Conservation (phyloP, 2,888 invertebrate genomes). For the Cantharis nigra region DNA sequence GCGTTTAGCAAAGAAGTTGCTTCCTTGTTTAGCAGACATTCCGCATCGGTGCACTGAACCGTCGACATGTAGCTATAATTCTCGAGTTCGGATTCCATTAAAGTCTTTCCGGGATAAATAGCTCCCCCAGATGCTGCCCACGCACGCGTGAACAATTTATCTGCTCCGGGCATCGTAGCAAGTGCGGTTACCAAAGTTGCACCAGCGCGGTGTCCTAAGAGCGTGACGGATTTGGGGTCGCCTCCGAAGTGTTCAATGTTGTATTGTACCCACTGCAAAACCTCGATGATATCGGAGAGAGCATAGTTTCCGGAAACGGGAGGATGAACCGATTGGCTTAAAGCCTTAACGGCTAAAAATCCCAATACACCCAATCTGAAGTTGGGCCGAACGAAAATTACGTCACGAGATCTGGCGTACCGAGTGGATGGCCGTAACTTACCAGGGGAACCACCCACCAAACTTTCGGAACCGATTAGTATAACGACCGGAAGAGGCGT, state of each 20-base stretch:
- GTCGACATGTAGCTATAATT: conserved; percentile 66
- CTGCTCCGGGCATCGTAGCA: conserved; percentile 61
- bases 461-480: conserved; percentile 76
- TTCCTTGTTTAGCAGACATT: conserved; percentile 62
- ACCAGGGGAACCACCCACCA: conserved; percentile 79
- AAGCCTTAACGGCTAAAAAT: conserved; percentile 74
- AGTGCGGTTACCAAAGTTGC: conserved; percentile 82
- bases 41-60: conserved; percentile 56
- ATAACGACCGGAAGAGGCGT: conserved; percentile 82
- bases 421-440: conserved; percentile 74
- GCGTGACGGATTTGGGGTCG: conserved; percentile 74
- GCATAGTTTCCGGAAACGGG: conserved; percentile 85
- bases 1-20: conserved; percentile 66
- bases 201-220: conserved; percentile 85
- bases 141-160: conserved; percentile 72
- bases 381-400: conserved; percentile 85
- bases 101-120: conserved; percentile 69
- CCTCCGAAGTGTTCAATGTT: conserved; percentile 88
- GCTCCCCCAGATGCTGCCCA: conserved; percentile 83
- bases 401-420: conserved; percentile 76
- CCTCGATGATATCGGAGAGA: conserved; percentile 77
- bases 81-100: conserved; percentile 64
- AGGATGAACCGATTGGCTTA: conserved; percentile 73
- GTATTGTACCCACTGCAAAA: conserved; percentile 77
- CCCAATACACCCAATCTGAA: conserved; percentile 70